Percentiles rank a stretch among this genome's conserved stretches.
Evolutionary conservation across 1,140 invertebrate species (phyloP).

Genomic region (Diabrotica virgifera): DNA sequence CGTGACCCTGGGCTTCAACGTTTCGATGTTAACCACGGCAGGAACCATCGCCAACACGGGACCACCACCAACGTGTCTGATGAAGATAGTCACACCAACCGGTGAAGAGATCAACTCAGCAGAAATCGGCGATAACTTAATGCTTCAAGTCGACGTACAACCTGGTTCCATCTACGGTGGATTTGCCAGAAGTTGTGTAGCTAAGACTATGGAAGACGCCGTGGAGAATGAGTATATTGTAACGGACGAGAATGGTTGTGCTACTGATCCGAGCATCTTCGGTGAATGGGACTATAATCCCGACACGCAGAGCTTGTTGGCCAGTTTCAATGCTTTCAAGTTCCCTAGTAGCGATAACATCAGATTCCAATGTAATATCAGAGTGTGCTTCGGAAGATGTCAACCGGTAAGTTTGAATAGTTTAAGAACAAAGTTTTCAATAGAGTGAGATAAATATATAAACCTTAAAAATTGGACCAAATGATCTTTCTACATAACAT

Average conservation of each 20-base stretch:
- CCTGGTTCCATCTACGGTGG: slow-evolving; percentile 91
- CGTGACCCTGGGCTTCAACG: slow-evolving; percentile 89
- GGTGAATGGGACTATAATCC: slow-evolving; percentile 89
- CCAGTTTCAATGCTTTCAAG: slow-evolving; percentile 92
- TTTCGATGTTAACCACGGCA: slow-evolving; percentile 91
- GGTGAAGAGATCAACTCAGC: slow-evolving; percentile 87
- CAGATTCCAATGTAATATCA: slow-evolving; percentile 92
- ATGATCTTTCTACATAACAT: too few species aligned
- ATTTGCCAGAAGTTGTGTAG: slow-evolving; percentile 88
- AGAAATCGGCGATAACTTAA: slow-evolving; percentile 88
- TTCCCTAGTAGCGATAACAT: slow-evolving; percentile 94
- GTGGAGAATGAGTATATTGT: slow-evolving; percentile 89
- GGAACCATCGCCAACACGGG: slow-evolving; percentile 94
- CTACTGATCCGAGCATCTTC: slow-evolving; percentile 88
- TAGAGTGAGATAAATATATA: too few species aligned
- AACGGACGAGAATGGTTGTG: slow-evolving; percentile 91
- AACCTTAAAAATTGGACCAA: too few species aligned
- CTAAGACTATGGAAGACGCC: slow-evolving; percentile 86
- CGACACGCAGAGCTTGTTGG: slow-evolving; percentile 76
- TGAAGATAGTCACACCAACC: slow-evolving; percentile 85
- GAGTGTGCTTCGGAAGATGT: slow-evolving; percentile 92
- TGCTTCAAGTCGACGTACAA: slow-evolving; percentile 90
- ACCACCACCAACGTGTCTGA: slow-evolving; percentile 86
- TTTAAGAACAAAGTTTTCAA: too few species aligned
- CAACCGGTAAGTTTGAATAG: slow-evolving; percentile 71